phyloP scores from a whole-genome alignment of 2,113 vertebrate genomes.

The Notarius quadriscutis region DNA sequence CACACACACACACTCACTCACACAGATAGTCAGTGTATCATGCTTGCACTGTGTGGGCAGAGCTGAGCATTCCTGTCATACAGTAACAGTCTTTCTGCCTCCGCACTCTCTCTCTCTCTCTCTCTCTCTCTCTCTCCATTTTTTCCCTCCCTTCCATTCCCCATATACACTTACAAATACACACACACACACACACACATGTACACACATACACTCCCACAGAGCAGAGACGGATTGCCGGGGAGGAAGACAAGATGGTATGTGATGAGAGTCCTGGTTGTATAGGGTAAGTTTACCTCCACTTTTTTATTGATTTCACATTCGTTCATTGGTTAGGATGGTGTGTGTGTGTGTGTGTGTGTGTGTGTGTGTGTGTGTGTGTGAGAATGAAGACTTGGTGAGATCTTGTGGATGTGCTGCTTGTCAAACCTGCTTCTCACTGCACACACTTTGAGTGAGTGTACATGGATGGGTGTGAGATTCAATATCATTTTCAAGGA shows the following conservation, averaged over 20 bases:
- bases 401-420: conserved; percentile 23
- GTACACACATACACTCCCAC: conserved; percentile 25
- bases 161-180: conserved; percentile 31
- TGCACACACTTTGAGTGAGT: background rate
- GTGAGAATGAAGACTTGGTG: conserved; percentile 16
- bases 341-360: conserved; percentile 22
- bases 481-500: background rate
- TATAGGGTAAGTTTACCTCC: conserved; percentile 46
- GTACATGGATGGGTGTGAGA: background rate
- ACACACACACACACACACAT: conserved; percentile 35
- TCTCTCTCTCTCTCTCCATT: conserved; percentile 20
- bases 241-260: conserved; percentile 54
- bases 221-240: conserved; percentile 45
- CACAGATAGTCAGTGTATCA: conserved; percentile 60
- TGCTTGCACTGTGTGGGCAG: conserved; percentile 62
- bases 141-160: background rate
- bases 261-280: conserved; percentile 40
- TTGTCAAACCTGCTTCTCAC: conserved; percentile 9
- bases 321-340: background rate
- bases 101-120: conserved; percentile 50
- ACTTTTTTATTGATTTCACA: conserved; percentile 24
- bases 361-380: conserved; percentile 7
- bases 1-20: conserved; percentile 41
- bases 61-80: conserved; percentile 60
- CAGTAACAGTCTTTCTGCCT: conserved; percentile 57